phyloP scores from a whole-genome alignment of 1,140 invertebrate species.

The Bombus polaris region DNA sequence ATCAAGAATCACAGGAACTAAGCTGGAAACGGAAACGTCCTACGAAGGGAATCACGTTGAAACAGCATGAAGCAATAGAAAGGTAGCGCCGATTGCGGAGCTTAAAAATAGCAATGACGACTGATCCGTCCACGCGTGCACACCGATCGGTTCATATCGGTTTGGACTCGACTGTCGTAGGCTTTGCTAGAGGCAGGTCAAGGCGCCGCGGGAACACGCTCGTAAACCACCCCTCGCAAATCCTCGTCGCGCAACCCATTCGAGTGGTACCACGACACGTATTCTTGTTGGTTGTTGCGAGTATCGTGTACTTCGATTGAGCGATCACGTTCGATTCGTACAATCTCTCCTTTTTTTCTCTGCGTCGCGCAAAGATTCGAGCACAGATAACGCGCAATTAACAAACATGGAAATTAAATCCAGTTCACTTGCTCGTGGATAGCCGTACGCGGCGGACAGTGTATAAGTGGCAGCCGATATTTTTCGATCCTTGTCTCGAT shows the following conservation, averaged over 20 bases:
- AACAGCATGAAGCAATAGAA: slow-evolving; percentile 17
- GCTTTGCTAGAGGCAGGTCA: slow-evolving; percentile 51
- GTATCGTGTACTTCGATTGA: slow-evolving; percentile 7
- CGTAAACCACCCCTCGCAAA: slow-evolving; percentile 34
- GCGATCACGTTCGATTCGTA: slow-evolving; percentile 12
- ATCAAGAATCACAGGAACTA: background rate
- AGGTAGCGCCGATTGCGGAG: slow-evolving; percentile 27
- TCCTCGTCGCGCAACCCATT: background rate
- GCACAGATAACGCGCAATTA: slow-evolving; percentile 18
- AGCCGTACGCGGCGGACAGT: background rate
- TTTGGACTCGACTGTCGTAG: slow-evolving; percentile 36
- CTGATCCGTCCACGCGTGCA: slow-evolving; percentile 44
- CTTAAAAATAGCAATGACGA: slow-evolving; percentile 56
- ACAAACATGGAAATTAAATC: slow-evolving; percentile 31
- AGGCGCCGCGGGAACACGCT: slow-evolving; percentile 27
- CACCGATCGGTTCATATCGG: slow-evolving; percentile 30
- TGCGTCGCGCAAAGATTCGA: background rate
- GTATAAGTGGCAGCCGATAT: background rate
- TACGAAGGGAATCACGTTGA: background rate
- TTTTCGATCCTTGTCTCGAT: background rate
- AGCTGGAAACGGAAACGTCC: background rate
- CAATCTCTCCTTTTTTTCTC: background rate
- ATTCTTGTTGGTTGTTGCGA: background rate
- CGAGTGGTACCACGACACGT: background rate
- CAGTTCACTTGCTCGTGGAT: background rate